Percentiles rank a stretch among this genome's conserved stretches.
Evolutionary conservation across 2,113 vertebrate species (phyloP).

Genomic region (Daphoenositta chrysoptera): DNA sequence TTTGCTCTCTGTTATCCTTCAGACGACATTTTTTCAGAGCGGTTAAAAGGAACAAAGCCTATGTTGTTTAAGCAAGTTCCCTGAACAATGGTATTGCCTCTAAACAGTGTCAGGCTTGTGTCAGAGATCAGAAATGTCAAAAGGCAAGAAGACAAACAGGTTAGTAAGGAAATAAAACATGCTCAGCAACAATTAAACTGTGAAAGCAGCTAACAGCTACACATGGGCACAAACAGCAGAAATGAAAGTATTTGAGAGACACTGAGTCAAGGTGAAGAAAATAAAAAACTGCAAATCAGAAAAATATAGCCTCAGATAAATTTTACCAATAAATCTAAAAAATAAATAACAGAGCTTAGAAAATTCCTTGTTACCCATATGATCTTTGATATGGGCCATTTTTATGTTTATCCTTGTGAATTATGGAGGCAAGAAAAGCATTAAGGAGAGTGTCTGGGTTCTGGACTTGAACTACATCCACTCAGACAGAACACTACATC

Average conservation of each 20-base stretch:
- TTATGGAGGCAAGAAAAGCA: background rate
- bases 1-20: background rate
- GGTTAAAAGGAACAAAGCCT: slow-evolving; percentile 8
- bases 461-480: background rate
- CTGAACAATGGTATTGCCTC: background rate
- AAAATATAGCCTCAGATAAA: background rate
- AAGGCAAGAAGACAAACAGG: slow-evolving; percentile 15
- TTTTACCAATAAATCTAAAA: background rate
- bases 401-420: background rate
- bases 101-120: background rate
- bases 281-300: background rate
- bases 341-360: background rate
- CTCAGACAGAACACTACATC: background rate
- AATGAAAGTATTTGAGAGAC: background rate
- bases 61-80: background rate
- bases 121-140: background rate
- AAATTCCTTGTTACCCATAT: background rate
- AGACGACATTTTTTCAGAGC: background rate
- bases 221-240: background rate
- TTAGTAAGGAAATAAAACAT: background rate
- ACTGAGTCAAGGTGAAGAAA: background rate
- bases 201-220: background rate
- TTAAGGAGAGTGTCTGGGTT: background rate
- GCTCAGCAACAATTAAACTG: background rate
- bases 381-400: background rate